Evolutionary conservation across 2,797 vertebrate genomes (phyloP).

Genomic region (Melanotaenia pygmaea): DNA sequence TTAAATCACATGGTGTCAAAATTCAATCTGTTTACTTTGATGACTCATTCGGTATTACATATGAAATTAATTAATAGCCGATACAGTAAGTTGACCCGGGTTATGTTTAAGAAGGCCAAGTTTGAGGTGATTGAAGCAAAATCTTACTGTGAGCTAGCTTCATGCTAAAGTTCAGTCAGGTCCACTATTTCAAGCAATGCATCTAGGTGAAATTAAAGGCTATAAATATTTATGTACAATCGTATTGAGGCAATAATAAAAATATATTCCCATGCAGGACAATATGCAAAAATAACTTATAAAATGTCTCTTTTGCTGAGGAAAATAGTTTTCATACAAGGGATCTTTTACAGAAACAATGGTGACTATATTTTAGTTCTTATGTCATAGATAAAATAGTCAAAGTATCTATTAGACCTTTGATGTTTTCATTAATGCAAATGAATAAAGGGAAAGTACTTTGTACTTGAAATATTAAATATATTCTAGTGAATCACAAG

Average conservation of each 20-base stretch:
- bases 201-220: constrained; percentile 68
- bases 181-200: constrained; percentile 59
- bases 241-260: constrained; percentile 75
- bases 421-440: constrained; percentile 54
- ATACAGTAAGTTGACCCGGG: constrained; percentile 20
- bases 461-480: constrained; percentile 70
- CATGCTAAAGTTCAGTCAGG: constrained; percentile 49
- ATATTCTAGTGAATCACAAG: constrained; percentile 55
- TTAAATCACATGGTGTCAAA: constrained; percentile 32
- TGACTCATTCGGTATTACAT: constrained; percentile 8
- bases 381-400: constrained; percentile 71
- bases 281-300: constrained; percentile 83
- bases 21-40: constrained; percentile 30
- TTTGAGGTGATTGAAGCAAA: constrained; percentile 54
- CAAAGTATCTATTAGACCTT: constrained; percentile 52
- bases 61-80: constrained; percentile 37
- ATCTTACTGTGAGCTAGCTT: constrained; percentile 33
- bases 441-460: constrained; percentile 63
- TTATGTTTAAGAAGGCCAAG: constrained; percentile 22
- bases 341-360: constrained; percentile 69
- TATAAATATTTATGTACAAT: constrained; percentile 79
- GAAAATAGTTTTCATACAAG: constrained; percentile 81
- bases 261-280: constrained; percentile 78
- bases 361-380: constrained; percentile 24
- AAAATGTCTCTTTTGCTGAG: constrained; percentile 79